phyloP scores from a whole-genome alignment of 2,888 invertebrate species.

The Hofmannophila pseudospretella region DNA sequence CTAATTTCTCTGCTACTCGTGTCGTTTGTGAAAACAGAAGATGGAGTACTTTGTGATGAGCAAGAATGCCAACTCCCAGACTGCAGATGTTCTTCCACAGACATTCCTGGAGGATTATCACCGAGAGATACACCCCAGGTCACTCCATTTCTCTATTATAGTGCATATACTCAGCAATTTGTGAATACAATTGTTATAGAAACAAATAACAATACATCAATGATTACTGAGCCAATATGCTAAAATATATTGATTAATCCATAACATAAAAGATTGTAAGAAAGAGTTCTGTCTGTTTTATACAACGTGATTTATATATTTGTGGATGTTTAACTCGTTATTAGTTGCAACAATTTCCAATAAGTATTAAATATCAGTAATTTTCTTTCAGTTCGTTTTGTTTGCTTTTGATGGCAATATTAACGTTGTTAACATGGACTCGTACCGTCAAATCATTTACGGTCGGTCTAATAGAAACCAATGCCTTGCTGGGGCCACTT shows the following conservation, averaged over 20 bases:
- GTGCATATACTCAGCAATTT: too few species aligned
- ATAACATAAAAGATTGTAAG: too few species aligned
- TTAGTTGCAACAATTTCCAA: too few species aligned
- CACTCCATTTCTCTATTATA: too few species aligned
- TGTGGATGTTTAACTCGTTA: too few species aligned
- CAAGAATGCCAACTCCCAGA: conserved; percentile 63
- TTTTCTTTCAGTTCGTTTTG: conserved; percentile 81
- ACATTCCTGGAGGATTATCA: conserved; percentile 62
- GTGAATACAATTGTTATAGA: too few species aligned
- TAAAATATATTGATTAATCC: too few species aligned
- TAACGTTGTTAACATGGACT: conserved; percentile 69
- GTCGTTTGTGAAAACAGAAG: neutral
- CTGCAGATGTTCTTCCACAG: conserved; percentile 70
- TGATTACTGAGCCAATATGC: too few species aligned
- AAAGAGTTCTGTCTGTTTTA: too few species aligned
- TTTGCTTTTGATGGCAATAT: conserved; percentile 83
- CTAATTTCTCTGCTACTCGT: neutral
- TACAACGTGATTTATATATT: too few species aligned
- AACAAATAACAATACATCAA: too few species aligned
- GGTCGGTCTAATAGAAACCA: conserved; percentile 80
- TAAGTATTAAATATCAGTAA: too few species aligned
- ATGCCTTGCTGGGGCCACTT: conserved; percentile 80
- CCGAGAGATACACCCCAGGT: conserved; percentile 73
- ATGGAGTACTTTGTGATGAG: conserved; percentile 35
- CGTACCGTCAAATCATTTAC: conserved; percentile 71